Percentiles rank a stretch among this genome's conserved stretches.
phyloP scores from a whole-genome alignment of 2,888 invertebrate genomes.

The Coleophora flavipennella region DNA sequence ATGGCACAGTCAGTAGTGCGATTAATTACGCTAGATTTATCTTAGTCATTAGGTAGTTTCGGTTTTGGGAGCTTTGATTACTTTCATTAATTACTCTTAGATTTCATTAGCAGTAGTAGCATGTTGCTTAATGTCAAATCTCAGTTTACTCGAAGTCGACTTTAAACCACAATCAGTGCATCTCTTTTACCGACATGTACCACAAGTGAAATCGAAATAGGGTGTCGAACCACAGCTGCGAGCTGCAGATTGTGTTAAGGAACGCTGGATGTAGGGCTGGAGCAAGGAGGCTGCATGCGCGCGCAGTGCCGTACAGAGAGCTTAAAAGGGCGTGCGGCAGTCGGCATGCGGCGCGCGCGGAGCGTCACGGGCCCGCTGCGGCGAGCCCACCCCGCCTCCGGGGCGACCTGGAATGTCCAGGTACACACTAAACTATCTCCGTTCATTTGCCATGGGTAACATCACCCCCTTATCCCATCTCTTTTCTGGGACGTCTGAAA shows the following conservation, averaged over 20 bases:
- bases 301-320: slow-evolving; percentile 30
- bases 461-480: too few relatives aligned
- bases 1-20: too few relatives aligned
- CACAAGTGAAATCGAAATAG: too few relatives aligned
- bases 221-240: too few relatives aligned
- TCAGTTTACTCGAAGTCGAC: too few relatives aligned
- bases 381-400: slow-evolving; percentile 83
- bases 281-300: slow-evolving; percentile 57
- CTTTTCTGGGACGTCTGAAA: too few relatives aligned
- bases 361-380: slow-evolving; percentile 75
- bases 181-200: too few relatives aligned
- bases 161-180: too few relatives aligned
- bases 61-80: too few relatives aligned
- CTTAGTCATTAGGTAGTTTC: too few relatives aligned
- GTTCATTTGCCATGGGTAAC: not conserved
- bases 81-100: slow-evolving; percentile 6
- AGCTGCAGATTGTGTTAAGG: not conserved
- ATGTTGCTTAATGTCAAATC: slow-evolving; percentile 18
- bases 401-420: slow-evolving; percentile 89
- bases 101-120: slow-evolving; percentile 25
- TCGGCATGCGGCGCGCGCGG: slow-evolving; percentile 64
- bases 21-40: too few relatives aligned
- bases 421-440: slow-evolving; percentile 34
- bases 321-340: slow-evolving; percentile 41
- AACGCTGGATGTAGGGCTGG: slow-evolving; percentile 26